These are phyloP conservation scores for Mallotus villosus DNA, from an alignment of 2,797 vertebrate species.

Conservation along the genomic window DNA sequence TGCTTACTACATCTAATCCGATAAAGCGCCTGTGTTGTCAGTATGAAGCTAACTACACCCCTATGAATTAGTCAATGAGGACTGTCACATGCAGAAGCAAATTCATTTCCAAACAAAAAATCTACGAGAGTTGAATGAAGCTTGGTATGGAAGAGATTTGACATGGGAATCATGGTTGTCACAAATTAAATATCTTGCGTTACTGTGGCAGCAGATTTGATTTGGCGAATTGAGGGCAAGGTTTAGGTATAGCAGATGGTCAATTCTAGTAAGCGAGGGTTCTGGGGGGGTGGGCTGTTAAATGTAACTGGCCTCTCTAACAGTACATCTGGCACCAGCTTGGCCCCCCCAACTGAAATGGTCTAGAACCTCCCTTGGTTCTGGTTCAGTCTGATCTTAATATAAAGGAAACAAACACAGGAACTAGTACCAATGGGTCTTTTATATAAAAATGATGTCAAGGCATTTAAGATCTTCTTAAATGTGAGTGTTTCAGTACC, in stretches of 20 bases:
- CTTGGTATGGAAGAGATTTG: too few species aligned
- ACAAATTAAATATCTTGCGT: too few species aligned
- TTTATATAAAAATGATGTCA: too few species aligned
- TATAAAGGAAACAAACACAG: not conserved
- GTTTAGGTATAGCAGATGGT: not conserved
- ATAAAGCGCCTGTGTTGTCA: conserved; percentile 66
- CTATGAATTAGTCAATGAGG: not conserved
- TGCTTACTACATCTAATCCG: conserved; percentile 88
- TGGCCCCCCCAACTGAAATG: too few species aligned
- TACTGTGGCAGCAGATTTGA: not conserved
- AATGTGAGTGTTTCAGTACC: too few species aligned
- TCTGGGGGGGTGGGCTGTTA: not conserved
- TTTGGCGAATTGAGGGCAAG: not conserved
- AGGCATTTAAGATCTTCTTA: too few species aligned
- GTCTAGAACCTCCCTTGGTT: not conserved
- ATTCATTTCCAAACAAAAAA: not conserved
- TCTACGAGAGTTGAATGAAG: not conserved
- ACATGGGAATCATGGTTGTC: too few species aligned
- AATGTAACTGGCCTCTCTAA: not conserved
- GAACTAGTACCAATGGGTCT: not conserved
- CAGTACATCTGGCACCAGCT: too few species aligned
- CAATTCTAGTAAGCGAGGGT: not conserved
- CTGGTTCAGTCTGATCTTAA: not conserved
- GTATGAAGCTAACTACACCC: conserved; percentile 22
- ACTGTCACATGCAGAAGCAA: not conserved